These are phyloP conservation scores for Corydoras maculifer DNA, from an alignment of 2,113 vertebrate genomes.

Conservation along the genomic window DNA sequence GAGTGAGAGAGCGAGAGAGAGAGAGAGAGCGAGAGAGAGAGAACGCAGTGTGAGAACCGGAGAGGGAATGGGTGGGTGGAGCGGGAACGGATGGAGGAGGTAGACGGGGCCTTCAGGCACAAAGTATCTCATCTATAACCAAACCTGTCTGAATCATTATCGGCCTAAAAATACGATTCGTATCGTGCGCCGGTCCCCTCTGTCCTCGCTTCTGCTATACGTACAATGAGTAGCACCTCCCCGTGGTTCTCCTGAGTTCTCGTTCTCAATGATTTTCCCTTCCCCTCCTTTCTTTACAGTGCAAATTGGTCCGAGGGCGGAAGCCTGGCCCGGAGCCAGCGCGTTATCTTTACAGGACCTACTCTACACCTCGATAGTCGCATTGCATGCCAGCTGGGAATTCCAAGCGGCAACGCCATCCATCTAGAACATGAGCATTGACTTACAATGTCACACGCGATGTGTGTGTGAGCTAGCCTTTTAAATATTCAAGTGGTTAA, in stretches of 20 bases:
- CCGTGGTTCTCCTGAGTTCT: too few species aligned
- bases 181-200: conserved; percentile 31
- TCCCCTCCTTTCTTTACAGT: conserved; percentile 36
- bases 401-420: conserved; percentile 48
- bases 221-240: conserved; percentile 11
- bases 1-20: conserved; percentile 58
- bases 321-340: conserved; percentile 51
- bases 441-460: conserved; percentile 38
- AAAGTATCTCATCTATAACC: conserved; percentile 64
- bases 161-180: conserved; percentile 59
- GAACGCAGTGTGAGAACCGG: conserved; percentile 50
- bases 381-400: conserved; percentile 39
- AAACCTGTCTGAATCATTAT: conserved; percentile 80
- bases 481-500: too few species aligned
- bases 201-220: conserved; percentile 10
- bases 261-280: conserved; percentile 22
- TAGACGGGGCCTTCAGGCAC: conserved; percentile 57
- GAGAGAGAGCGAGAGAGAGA: conserved; percentile 52
- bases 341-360: conserved; percentile 55
- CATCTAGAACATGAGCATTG: conserved; percentile 50
- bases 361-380: conserved; percentile 45
- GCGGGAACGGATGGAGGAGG: conserved; percentile 19
- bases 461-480: conserved; percentile 11
- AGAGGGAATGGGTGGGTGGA: background rate
- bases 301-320: conserved; percentile 52